Evolutionary conservation across 2,888 invertebrate genomes (phyloP).

Genomic region (Hirtodrosophila duncani): DNA sequence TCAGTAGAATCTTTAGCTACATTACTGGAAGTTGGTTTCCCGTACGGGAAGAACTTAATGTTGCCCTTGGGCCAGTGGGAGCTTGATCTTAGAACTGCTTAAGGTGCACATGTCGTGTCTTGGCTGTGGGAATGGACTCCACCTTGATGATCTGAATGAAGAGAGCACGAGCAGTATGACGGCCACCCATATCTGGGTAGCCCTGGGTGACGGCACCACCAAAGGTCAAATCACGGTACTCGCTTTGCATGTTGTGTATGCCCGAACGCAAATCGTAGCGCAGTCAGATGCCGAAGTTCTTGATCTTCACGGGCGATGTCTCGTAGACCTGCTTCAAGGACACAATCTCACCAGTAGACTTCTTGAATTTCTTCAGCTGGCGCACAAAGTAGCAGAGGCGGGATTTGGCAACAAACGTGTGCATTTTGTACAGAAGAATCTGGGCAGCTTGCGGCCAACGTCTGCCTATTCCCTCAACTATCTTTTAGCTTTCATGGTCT

Average conservation of each 20-base stretch:
- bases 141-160: constrained; percentile 99
- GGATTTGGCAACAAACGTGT: constrained; percentile 99
- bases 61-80: constrained; percentile 95
- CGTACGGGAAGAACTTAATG: constrained; percentile 88
- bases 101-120: constrained; percentile 95
- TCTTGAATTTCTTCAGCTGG: constrained; percentile 98
- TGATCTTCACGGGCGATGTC: constrained; percentile 94
- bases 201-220: constrained; percentile 98
- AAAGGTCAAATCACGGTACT: constrained; percentile 97
- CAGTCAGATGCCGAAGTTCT: constrained; percentile 99
- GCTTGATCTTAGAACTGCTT: constrained; percentile 99
- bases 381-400: constrained; percentile 99
- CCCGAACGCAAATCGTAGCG: constrained; percentile 99
- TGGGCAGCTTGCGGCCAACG: constrained; percentile 98
- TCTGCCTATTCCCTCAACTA: constrained; percentile 99
- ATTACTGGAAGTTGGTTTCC: constrained; percentile 78
- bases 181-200: constrained; percentile 98
- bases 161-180: constrained; percentile 98
- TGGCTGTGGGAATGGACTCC: constrained; percentile 91
- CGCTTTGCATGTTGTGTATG: constrained; percentile 99
- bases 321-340: constrained; percentile 93
- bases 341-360: constrained; percentile 98
- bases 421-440: constrained; percentile 99
- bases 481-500: constrained; percentile 92
- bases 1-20: constrained; percentile 3